Evolutionary conservation across 2,888 invertebrate species (phyloP).

Genomic region (Argyresthia goedartella): DNA sequence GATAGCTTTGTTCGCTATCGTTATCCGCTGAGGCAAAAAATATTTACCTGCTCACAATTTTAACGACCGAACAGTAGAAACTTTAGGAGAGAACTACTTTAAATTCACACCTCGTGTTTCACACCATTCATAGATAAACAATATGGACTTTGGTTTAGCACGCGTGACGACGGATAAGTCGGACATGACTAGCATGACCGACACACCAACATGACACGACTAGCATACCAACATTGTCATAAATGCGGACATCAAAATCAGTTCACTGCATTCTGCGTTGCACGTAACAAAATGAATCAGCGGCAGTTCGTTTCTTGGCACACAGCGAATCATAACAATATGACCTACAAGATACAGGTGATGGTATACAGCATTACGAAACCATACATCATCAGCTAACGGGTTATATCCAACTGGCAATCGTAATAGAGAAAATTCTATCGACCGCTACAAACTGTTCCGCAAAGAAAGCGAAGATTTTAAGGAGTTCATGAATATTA

Average conservation of each 20-base stretch:
- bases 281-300: conserved; percentile 40
- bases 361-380: conserved; percentile 14
- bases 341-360: conserved; percentile 36
- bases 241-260: conserved; percentile 19
- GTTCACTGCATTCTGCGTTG: conserved; percentile 53
- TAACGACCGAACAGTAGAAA: no score
- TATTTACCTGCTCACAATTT: no score
- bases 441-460: not conserved
- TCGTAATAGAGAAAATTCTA: not conserved
- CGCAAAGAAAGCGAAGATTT: conserved; percentile 16
- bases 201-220: no score
- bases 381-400: not conserved
- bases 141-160: no score
- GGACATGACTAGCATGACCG: no score
- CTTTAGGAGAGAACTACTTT: no score
- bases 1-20: no score
- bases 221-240: not conserved
- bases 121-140: no score
- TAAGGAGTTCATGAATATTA: conserved; percentile 10
- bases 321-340: conserved; percentile 33
- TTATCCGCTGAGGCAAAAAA: no score
- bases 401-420: not conserved
- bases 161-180: no score
- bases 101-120: no score
- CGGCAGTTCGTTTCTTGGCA: conserved; percentile 46